Evolutionary conservation across 2,888 invertebrate species (phyloP), one percentile per base, ranked within the genome.

Genomic region (Halocaridina rubra): DNA sequence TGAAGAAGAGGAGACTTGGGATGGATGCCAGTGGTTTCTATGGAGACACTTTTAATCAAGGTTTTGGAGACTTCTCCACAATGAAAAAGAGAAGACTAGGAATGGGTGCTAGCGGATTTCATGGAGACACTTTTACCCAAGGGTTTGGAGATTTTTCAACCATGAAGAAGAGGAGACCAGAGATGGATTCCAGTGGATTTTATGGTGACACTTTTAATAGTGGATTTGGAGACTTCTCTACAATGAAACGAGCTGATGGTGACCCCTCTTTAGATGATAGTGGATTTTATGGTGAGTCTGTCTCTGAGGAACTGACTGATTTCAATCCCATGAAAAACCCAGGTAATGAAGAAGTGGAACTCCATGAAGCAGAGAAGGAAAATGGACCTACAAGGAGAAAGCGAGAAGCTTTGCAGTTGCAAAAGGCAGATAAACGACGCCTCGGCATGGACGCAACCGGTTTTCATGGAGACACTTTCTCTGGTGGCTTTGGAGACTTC

Each of bases 71-170:
- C 57, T 90, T 90, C 81, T 89, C 89, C 61, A 89, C 90, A 7
- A 89, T 90, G 89, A 90, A 90, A 29, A 81, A 80, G 57, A 33
- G 69, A 46, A 33, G 80, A 78, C 39, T 71, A 33, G 89, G 89
- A 61, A 89, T 89, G 89, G 89, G 89, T 74, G 88, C 90, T 0
- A 89, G 89, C 27, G 90, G 90, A 1, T 90, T 90, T 78, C 89
- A 90, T 80, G 90, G 90, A 0, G 90, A 90, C 80, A 90, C 90
- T 0, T 90, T 90, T 75, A 89, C 88, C 32, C 86, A 89, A 13
- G 90, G 90, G 1, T 90, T 90, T 74, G 90, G 90, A 3, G 90
- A 90, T 33, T 90, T 90, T 77, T 89, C 89, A 30, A 89, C 90
- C 7, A 89, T 90, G 89, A 90, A 90, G 88, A 89, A 85, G 32